Evolutionary conservation across 2,797 vertebrate species (phyloP).

Genomic region (Echiichthys vipera): DNA sequence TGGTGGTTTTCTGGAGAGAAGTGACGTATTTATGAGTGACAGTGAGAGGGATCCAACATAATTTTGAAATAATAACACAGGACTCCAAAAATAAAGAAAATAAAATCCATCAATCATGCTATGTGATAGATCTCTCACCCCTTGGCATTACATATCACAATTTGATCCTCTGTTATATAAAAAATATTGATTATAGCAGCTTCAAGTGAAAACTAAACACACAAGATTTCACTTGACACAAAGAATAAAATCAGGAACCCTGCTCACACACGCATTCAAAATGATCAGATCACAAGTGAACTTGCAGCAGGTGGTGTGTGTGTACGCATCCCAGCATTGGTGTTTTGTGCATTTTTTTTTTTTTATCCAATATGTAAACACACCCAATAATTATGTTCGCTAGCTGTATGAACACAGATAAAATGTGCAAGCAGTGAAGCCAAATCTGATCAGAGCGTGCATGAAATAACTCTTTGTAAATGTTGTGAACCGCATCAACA

Average conservation of each 20-base stretch:
- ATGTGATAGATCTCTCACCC: background rate
- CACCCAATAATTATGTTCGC: slow-evolving; percentile 27
- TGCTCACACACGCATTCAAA: background rate
- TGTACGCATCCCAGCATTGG: background rate
- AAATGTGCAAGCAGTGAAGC: slow-evolving; percentile 4
- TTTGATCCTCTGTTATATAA: background rate
- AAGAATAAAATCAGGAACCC: background rate
- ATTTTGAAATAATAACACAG: background rate
- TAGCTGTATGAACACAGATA: slow-evolving; percentile 20
- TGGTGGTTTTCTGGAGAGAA: background rate
- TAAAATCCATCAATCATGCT: background rate
- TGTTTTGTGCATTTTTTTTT: slow-evolving; percentile 7
- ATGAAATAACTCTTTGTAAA: slow-evolving; percentile 5
- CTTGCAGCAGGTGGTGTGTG: background rate
- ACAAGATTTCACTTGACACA: background rate
- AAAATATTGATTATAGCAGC: background rate
- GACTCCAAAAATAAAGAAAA: background rate
- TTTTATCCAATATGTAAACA: slow-evolving; percentile 32
- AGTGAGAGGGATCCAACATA: background rate
- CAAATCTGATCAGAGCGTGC: slow-evolving; percentile 18
- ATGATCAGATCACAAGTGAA: slow-evolving; percentile 1
- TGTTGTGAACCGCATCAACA: slow-evolving; percentile 9
- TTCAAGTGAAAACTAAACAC: slow-evolving; percentile 1
- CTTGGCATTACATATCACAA: background rate
- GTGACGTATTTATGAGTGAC: background rate